These are phyloP conservation scores for Virgularia gustaviana DNA, from an alignment of 92 coral and sea anemone species.

Conservation along the genomic window DNA sequence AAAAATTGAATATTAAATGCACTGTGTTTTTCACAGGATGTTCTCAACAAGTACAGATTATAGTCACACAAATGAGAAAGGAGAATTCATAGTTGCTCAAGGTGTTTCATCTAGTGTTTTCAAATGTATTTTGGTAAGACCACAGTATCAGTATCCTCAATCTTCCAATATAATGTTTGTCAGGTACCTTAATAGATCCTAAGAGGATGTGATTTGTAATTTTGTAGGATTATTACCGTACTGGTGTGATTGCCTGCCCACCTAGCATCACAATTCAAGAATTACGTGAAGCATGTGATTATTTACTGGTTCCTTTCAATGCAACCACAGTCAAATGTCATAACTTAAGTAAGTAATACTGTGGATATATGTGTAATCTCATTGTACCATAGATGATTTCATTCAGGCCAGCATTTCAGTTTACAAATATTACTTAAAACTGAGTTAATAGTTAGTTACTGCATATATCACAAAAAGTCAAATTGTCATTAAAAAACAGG, in stretches of 20 bases:
- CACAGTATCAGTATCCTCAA: background rate
- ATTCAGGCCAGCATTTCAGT: too few relatives aligned
- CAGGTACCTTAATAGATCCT: background rate
- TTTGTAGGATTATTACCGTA: conserved; percentile 80
- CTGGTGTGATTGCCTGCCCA: conserved; percentile 77
- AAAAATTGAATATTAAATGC: too few relatives aligned
- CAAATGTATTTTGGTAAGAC: conserved; percentile 83
- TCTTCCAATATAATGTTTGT: too few relatives aligned
- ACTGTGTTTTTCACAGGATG: conserved; percentile 61
- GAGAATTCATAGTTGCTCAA: conserved; percentile 90
- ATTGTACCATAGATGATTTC: too few relatives aligned
- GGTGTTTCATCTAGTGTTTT: conserved; percentile 89
- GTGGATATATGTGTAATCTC: too few relatives aligned
- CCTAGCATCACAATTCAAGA: conserved; percentile 94
- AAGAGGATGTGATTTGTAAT: background rate
- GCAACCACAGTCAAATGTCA: conserved; percentile 83
- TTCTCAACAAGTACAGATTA: conserved; percentile 89
- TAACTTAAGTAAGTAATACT: conserved; percentile 83
- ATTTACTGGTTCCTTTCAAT: conserved; percentile 90
- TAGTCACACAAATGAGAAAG: conserved; percentile 80
- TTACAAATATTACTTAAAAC: background rate
- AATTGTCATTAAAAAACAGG: too few relatives aligned
- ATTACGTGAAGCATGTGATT: conserved; percentile 92
- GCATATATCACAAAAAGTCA: too few relatives aligned
- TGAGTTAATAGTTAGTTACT: background rate